phyloP scores from a whole-genome alignment of 2,113 vertebrate genomes.

The Daboia siamensis region DNA sequence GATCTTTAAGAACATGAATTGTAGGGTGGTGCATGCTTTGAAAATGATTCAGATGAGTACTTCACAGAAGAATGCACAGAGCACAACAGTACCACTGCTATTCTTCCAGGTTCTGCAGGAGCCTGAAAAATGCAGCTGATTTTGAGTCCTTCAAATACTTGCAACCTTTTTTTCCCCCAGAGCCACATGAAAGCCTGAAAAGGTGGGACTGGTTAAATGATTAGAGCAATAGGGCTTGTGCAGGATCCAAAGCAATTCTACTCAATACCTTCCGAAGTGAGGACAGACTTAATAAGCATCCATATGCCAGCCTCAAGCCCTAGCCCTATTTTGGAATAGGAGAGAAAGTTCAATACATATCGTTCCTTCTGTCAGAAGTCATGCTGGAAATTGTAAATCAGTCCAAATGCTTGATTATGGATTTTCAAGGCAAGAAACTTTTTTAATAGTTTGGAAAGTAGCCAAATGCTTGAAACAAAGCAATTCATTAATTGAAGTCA shows the following conservation, averaged over 20 bases:
- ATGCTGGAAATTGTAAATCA: background rate
- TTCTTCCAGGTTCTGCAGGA: background rate
- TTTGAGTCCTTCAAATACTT: background rate
- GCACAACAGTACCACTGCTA: background rate
- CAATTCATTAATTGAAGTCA: background rate
- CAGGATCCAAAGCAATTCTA: background rate
- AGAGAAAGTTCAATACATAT: background rate
- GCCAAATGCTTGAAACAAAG: background rate
- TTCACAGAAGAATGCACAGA: background rate
- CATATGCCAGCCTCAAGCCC: background rate
- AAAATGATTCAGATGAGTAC: background rate
- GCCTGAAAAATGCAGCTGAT: background rate
- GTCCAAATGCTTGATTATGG: background rate
- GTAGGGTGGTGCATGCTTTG: background rate
- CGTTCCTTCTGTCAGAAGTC: background rate
- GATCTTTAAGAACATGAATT: background rate
- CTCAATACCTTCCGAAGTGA: background rate
- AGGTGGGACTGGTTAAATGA: background rate
- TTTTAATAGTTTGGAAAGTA: background rate
- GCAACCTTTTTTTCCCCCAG: background rate
- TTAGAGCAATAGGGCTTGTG: background rate
- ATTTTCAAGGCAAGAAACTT: background rate
- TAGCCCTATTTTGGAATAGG: background rate
- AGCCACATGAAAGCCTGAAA: background rate
- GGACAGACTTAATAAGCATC: background rate